Evolutionary conservation across 2,888 invertebrate species (phyloP), one percentile per base, ranked within the genome.

Genomic region (Stenurella melanura): DNA sequence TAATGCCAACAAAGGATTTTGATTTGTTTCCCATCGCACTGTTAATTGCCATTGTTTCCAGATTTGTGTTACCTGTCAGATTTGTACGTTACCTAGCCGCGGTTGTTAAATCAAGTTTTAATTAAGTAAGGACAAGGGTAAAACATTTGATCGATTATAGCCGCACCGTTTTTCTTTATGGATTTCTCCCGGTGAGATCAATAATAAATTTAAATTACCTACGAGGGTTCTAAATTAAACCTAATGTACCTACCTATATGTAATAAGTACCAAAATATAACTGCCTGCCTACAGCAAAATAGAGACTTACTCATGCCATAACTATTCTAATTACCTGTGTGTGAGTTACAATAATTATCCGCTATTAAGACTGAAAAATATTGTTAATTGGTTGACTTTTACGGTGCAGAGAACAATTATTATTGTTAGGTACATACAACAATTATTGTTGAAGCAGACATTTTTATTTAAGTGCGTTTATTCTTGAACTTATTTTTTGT

Each of bases 21-120:
- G 38, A 64, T 42, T 58, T 57, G 60, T 60, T 63, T 70, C 70
- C 70, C 70, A 70, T 60, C 57, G 69, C 30, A 69, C 18, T 38
- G 57, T 15, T 57, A 69, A 57, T 57, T 69, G 15, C 69, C 69
- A 69, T 69, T 58, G 69, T 69, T n/a, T 58, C 69, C 57, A 58
- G 30, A 57, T 69, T 19, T 38, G 26, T 21, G 17, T 67, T 17
- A 19, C 26, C 17, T 26, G 26, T 50, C 26, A 54, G 30, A 34
- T 64, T 42, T 42, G 64, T 38, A 19, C 19, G 10, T 17, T 64
- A 34, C 63, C 34, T 34, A 12, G 7, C 38, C 10, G 10, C 0
- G 15, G 21, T 10, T 58, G 15, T 58, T 21, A 58, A 7, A 21
- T 58, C 17, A 17, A 38, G 0, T 64, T 64, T 64, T 42, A 64